These are phyloP conservation scores for Carapus acus DNA, from an alignment of 2,797 vertebrate species.

Conservation along the genomic window DNA sequence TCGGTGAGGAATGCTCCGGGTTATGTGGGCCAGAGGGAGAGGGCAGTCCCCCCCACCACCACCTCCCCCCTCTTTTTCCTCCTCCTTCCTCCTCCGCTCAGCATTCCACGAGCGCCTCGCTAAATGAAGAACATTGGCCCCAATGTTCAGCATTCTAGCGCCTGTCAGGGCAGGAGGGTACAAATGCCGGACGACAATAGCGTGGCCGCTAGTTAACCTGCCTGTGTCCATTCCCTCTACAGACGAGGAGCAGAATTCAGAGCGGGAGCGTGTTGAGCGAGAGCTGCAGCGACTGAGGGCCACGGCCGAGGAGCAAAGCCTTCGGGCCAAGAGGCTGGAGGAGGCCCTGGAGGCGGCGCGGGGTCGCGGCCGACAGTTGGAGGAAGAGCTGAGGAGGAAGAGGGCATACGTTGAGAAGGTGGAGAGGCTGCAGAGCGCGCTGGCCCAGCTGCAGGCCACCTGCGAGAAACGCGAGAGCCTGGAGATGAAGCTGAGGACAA, in stretches of 20 bases:
- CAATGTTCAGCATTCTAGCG: slow-evolving; percentile 48
- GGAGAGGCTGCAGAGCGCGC: slow-evolving; percentile 88
- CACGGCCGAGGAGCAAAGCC: slow-evolving; percentile 80
- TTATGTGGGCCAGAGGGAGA: slow-evolving; percentile 73
- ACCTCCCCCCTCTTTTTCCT: no score
- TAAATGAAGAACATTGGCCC: slow-evolving; percentile 64
- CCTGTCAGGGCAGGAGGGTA: slow-evolving; percentile 37
- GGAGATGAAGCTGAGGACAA: slow-evolving; percentile 86
- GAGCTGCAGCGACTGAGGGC: slow-evolving; percentile 78
- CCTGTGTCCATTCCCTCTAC: neutral
- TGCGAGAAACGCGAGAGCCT: slow-evolving; percentile 93
- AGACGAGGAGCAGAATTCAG: slow-evolving; percentile 81
- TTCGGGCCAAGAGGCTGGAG: slow-evolving; percentile 77
- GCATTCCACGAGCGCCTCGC: slow-evolving; percentile 66
- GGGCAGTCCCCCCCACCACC: slow-evolving; percentile 50
- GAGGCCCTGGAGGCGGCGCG: slow-evolving; percentile 81
- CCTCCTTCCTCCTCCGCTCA: slow-evolving; percentile 47
- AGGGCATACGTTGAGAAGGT: slow-evolving; percentile 92
- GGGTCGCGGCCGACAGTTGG: slow-evolving; percentile 77
- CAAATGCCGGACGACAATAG: neutral
- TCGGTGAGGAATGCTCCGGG: slow-evolving; percentile 67
- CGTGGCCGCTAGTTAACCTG: slow-evolving; percentile 5
- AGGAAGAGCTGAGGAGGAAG: slow-evolving; percentile 88
- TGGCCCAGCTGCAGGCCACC: slow-evolving; percentile 91
- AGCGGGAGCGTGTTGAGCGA: slow-evolving; percentile 81